A percentile compares a stretch with the other conserved stretches of the same genome.
Conservation (phyloP, 1,140 invertebrate genomes). For the Bemisia tabaci region DNA sequence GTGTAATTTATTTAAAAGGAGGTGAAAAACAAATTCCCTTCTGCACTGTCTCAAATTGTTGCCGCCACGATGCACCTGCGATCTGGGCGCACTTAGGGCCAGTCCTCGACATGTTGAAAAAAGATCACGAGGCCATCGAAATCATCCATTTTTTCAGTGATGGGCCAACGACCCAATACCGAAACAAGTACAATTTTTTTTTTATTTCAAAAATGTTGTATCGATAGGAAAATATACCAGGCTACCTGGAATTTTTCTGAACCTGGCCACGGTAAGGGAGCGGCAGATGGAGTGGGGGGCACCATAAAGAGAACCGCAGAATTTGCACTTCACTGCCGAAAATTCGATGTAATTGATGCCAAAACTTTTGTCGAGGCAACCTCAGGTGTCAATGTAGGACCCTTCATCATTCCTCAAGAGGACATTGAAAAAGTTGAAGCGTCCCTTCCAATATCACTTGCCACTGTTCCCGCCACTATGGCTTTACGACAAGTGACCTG, state of each 20-base stretch:
- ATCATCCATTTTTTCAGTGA: not conserved
- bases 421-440: not conserved
- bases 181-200: conserved; percentile 11
- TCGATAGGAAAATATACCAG: conserved; percentile 3
- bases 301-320: conserved; percentile 19
- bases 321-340: not conserved
- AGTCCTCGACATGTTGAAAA: not conserved
- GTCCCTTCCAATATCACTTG: not conserved
- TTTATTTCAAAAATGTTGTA: conserved; percentile 7
- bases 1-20: not conserved
- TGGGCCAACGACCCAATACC: conserved; percentile 1
- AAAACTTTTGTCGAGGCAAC: not conserved
- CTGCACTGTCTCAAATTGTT: not conserved
- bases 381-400: not conserved
- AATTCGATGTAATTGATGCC: not conserved
- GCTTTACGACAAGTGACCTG: not conserved
- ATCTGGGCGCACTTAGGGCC: not conserved
- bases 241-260: conserved; percentile 18
- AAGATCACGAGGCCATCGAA: not conserved
- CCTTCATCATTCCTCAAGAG: not conserved
- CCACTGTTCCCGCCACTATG: not conserved
- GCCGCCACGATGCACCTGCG: not conserved
- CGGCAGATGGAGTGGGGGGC: conserved; percentile 22
- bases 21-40: not conserved
- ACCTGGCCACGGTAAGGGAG: conserved; percentile 21